Conservation (phyloP, 2,888 invertebrate species). For the Syritta pipiens region DNA sequence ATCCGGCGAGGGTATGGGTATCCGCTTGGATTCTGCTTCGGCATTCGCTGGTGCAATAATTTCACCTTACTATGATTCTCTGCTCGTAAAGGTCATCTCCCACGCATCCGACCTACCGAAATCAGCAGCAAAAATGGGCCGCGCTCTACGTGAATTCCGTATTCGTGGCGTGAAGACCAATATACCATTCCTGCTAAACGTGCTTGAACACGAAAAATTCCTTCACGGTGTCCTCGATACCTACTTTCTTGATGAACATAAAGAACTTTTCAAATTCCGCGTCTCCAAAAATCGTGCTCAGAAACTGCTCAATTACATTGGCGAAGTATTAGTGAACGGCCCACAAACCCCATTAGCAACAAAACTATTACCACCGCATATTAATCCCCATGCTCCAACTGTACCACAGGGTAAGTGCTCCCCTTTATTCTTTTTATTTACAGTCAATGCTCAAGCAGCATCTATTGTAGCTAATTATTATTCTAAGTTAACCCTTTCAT, state of each 20-base stretch:
- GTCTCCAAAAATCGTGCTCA: conserved; percentile 96
- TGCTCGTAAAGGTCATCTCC: conserved; percentile 96
- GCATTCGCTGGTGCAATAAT: conserved; percentile 98
- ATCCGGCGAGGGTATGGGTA: conserved; percentile 99
- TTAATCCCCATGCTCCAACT: conserved; percentile 90
- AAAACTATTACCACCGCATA: conserved; percentile 89
- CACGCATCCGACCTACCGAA: conserved; percentile 93
- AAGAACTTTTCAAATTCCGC: conserved; percentile 94
- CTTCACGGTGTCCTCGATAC: conserved; percentile 96
- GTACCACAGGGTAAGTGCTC: conserved; percentile 85
- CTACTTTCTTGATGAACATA: conserved; percentile 98
- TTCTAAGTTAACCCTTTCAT: too few relatives aligned
- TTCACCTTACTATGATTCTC: conserved; percentile 98
- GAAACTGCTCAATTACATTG: conserved; percentile 95
- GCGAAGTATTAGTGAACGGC: conserved; percentile 96
- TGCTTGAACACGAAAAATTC: conserved; percentile 97
- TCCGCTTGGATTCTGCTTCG: conserved; percentile 97
- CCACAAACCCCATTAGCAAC: conserved; percentile 97
- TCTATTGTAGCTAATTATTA: too few relatives aligned
- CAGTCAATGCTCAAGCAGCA: too few relatives aligned
- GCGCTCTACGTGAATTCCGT: conserved; percentile 96
- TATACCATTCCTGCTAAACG: conserved; percentile 98
- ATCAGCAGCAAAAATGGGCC: conserved; percentile 97
- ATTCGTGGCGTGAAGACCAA: conserved; percentile 99
- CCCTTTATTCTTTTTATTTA: too few relatives aligned